A percentile compares a stretch with the other conserved stretches of the same genome.
phyloP scores from a whole-genome alignment of 2,888 invertebrate genomes.

The Theretra japonica region DNA sequence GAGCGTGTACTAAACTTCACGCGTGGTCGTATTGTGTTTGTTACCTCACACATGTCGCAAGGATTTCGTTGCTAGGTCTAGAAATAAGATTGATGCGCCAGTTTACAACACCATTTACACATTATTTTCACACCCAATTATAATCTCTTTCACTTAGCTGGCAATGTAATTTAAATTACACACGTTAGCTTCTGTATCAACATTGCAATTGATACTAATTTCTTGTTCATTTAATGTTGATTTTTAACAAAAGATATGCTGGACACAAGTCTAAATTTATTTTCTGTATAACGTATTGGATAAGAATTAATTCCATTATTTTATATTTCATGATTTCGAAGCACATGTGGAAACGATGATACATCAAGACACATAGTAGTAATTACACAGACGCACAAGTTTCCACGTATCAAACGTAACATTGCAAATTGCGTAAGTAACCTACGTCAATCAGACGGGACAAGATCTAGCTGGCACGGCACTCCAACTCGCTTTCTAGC shows the following conservation, averaged over 20 bases:
- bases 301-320: no score
- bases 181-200: background rate
- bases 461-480: background rate
- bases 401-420: background rate
- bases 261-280: no score
- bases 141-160: background rate
- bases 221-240: no score
- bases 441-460: conserved; percentile 3
- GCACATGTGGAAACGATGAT: background rate
- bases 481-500: conserved; percentile 11
- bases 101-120: conserved; percentile 1
- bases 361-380: background rate
- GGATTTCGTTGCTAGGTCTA: conserved; percentile 16
- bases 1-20: background rate
- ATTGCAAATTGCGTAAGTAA: conserved; percentile 13
- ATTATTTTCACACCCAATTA: conserved; percentile 17
- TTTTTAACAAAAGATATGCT: no score
- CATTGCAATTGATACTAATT: background rate
- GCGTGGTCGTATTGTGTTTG: background rate
- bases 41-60: conserved; percentile 14
- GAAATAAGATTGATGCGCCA: conserved; percentile 3
- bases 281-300: no score
- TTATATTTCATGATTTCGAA: no score
- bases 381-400: background rate
- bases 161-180: background rate